A percentile compares a stretch with the other conserved stretches of the same genome.
Conservation (phyloP, 2,797 vertebrate genomes). For the Iguana delicatissima region DNA sequence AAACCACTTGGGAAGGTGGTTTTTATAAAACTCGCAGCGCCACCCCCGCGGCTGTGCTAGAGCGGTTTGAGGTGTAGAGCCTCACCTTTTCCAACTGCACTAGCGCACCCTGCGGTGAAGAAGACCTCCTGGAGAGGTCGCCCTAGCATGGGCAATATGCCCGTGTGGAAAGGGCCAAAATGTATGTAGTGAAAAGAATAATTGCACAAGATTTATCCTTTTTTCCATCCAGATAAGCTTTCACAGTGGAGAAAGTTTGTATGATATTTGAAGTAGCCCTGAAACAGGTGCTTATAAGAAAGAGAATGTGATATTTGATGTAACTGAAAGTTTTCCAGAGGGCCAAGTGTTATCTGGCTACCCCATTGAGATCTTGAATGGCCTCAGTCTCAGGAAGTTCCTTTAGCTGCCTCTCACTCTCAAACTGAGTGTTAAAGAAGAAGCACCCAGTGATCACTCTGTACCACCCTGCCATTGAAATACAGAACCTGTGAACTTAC, state of each 20-base stretch:
- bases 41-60: too few species aligned
- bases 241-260: neutral
- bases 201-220: neutral
- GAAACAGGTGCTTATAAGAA: neutral
- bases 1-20: too few species aligned
- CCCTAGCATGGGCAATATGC: too few species aligned
- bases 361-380: neutral
- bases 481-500: neutral
- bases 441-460: neutral
- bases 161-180: too few species aligned
- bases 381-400: neutral
- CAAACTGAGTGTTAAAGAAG: neutral
- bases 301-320: neutral
- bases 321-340: neutral
- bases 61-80: too few species aligned
- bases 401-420: neutral
- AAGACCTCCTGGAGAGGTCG: too few species aligned
- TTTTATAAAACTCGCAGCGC: too few species aligned
- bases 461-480: neutral
- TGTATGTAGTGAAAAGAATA: neutral
- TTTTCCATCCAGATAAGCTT: neutral
- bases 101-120: too few species aligned
- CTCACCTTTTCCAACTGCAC: too few species aligned
- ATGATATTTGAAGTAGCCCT: neutral
- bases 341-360: neutral